Conservation (phyloP, 2,888 invertebrate genomes). For the Eumacrocentrus americanus region DNA sequence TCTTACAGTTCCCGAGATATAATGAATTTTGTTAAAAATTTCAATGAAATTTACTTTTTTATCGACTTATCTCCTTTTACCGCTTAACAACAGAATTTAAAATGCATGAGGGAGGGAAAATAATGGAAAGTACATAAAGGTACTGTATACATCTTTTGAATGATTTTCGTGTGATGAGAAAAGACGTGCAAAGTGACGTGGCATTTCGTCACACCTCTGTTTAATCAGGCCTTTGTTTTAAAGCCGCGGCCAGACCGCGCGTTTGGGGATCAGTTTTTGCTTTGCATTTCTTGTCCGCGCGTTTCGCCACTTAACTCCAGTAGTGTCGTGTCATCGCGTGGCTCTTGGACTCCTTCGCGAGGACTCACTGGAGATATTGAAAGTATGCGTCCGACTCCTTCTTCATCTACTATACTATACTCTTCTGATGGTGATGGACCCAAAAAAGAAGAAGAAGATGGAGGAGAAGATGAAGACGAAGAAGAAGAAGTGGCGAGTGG, state of each 20-base stretch:
- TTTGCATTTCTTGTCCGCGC: slow-evolving; percentile 53
- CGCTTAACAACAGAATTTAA: too few species aligned
- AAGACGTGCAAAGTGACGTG: slow-evolving; percentile 22
- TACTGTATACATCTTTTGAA: too few species aligned
- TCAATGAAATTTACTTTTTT: background rate
- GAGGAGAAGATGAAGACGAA: too few species aligned
- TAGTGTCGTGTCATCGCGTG: slow-evolving; percentile 58
- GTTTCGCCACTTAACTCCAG: slow-evolving; percentile 60
- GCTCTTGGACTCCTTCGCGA: slow-evolving; percentile 21
- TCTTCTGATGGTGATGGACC: background rate
- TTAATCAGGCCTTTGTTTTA: slow-evolving; percentile 54
- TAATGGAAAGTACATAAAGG: too few species aligned
- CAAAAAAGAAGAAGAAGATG: too few species aligned
- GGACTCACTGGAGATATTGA: slow-evolving; percentile 38
- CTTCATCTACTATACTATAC: background rate
- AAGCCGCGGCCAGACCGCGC: slow-evolving; percentile 54
- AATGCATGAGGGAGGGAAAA: too few species aligned
- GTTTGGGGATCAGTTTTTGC: slow-evolving; percentile 30
- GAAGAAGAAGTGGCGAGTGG: background rate
- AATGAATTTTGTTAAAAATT: too few species aligned
- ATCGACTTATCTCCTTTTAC: slow-evolving; percentile 11
- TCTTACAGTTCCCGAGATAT: too few species aligned
- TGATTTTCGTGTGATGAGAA: background rate
- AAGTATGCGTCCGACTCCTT: slow-evolving; percentile 41
- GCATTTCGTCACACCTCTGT: slow-evolving; percentile 57